Evolutionary conservation across 2,888 invertebrate genomes (phyloP), one percentile per base, ranked within the genome.

Genomic region (Herminia tarsipennalis): DNA sequence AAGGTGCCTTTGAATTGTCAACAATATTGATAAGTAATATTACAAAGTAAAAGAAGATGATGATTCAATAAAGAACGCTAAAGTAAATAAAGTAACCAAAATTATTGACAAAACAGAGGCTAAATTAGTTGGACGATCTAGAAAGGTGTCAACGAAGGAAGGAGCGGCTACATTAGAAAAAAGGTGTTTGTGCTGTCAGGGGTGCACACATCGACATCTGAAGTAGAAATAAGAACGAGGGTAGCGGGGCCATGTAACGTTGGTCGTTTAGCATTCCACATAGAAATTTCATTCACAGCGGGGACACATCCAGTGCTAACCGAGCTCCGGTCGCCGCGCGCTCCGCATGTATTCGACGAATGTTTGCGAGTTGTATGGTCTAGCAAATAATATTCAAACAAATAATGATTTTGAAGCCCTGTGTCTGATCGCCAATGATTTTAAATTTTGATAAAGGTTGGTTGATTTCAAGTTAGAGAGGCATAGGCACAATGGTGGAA

Each of bases 101-200:
- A 56, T 55, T 52, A 66, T 73, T 78, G 82, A 84, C 82, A 81
- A 81, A 71, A 71, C 73, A 78, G 78, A 77, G 81, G 80, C 82
- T 74, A 73, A 57, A 47, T 75, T 81, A 85, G 86, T 88, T 88
- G 89, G 89, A 91, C 90, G 91, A 90, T 87, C 90, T 89, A 88
- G 76, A 89, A 90, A 89, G 88, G 85, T 86, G 86, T 87, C 82
- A 85, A 88, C 86, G 89, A 86, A 92, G 88, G 86, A 88, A 91
- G 90, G 90, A 90, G 90, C 89, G 88, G 73, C 88, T 89, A 89
- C 76, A 65, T 60, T 57, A 66, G 73, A 83, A 76, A 83, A 76
- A 82, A 84, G 85, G 80, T 84, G 83, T 79, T 74, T 81, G 85
- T 88, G 88, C 88, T 73, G 81, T 83, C 75, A 81, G 74, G 74